Evolutionary conservation across 2,888 invertebrate species (phyloP).

Genomic region (Nysson spinosus): DNA sequence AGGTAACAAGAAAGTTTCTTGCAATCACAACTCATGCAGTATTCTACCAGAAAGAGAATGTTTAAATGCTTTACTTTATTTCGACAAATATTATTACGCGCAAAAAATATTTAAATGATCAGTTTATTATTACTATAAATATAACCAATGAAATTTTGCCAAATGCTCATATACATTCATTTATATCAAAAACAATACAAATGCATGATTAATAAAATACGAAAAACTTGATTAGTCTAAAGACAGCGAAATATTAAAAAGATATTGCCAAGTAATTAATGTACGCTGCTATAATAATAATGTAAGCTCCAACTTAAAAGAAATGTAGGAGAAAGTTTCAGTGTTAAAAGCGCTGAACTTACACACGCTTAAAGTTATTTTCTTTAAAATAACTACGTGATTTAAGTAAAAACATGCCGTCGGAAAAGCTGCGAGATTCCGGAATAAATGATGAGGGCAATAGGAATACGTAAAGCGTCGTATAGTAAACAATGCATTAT

Average conservation of each 20-base stretch:
- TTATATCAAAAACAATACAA: neutral
- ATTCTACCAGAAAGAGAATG: neutral
- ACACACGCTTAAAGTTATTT: constrained; percentile 69
- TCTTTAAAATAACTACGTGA: constrained; percentile 64
- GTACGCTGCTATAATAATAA: neutral
- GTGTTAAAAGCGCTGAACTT: constrained; percentile 47
- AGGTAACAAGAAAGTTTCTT: no score
- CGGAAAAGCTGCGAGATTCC: constrained; percentile 2
- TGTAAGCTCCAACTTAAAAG: neutral
- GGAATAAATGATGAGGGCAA: constrained; percentile 16
- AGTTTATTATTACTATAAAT: no score
- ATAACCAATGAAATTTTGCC: constrained; percentile 2
- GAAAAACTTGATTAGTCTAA: no score
- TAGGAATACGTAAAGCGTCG: constrained; percentile 26
- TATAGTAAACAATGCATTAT: constrained; percentile 66
- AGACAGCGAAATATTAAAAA: no score
- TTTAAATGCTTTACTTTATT: constrained; percentile 11
- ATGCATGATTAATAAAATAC: neutral
- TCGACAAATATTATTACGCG: neutral
- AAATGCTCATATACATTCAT: no score
- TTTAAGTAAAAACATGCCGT: constrained; percentile 66
- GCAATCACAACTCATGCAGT: no score
- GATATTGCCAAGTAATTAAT: neutral
- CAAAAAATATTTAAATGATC: no score
- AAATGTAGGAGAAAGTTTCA: neutral